phyloP scores from a whole-genome alignment of 30 jellyfish, hydroid and myxozoan species.

The Sanderia malayensis region DNA sequence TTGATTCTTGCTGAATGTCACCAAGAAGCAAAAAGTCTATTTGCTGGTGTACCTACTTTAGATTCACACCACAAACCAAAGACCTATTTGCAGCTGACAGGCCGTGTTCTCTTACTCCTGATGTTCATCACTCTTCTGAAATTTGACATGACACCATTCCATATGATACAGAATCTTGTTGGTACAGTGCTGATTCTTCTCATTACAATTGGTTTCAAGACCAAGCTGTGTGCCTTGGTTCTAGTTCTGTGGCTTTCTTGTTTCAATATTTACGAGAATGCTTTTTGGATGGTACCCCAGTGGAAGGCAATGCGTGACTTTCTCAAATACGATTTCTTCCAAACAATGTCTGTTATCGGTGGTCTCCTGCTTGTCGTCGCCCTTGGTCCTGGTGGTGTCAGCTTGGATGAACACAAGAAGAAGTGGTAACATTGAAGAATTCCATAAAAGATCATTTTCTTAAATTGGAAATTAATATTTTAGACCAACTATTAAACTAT shows the following conservation, averaged over 20 bases:
- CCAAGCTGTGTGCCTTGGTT: slow-evolving; percentile 93
- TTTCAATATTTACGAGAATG: slow-evolving; percentile 86
- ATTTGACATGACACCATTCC: slow-evolving; percentile 93
- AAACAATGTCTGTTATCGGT: slow-evolving; percentile 99
- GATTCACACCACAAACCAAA: slow-evolving; percentile 91
- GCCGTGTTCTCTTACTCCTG: slow-evolving; percentile 90
- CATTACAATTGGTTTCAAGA: slow-evolving; percentile 97
- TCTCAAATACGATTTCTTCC: slow-evolving; percentile 98
- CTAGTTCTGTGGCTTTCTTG: slow-evolving; percentile 74
- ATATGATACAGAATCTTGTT: slow-evolving; percentile 74
- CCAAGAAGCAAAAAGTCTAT: slow-evolving; percentile 92
- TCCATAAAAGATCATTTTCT: background rate
- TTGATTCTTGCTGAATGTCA: slow-evolving; percentile 94
- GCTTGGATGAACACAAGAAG: slow-evolving; percentile 97
- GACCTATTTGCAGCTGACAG: slow-evolving; percentile 98
- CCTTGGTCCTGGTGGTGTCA: slow-evolving; percentile 99
- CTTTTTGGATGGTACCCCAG: slow-evolving; percentile 98
- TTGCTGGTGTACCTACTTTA: slow-evolving; percentile 98
- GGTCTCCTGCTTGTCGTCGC: slow-evolving; percentile 97
- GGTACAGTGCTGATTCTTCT: slow-evolving; percentile 84
- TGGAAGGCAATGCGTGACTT: slow-evolving; percentile 98
- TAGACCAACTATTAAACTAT: no score
- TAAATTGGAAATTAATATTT: background rate
- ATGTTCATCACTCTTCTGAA: slow-evolving; percentile 96
- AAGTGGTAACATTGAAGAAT: slow-evolving; percentile 72